These are phyloP conservation scores for Equus przewalskii DNA, from an alignment of 2,113 vertebrate genomes.

Conservation along the genomic window DNA sequence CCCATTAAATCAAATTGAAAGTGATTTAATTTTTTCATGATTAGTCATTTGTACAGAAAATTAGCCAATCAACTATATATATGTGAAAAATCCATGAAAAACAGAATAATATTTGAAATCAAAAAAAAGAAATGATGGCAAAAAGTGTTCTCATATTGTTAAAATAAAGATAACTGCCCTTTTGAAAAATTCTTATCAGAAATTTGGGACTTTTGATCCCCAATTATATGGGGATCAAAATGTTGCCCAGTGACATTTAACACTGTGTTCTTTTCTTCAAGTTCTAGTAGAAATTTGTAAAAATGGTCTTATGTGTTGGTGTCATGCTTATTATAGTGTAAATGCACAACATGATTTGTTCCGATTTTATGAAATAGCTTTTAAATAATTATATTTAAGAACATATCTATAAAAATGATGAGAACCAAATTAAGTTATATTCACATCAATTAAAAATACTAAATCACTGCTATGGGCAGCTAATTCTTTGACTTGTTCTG, in stretches of 20 bases:
- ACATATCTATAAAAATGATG: neutral
- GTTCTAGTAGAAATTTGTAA: neutral
- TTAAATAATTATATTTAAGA: conserved; percentile 23
- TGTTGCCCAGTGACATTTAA: no score
- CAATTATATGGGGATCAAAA: neutral
- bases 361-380: neutral
- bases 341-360: neutral
- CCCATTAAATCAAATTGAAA: neutral
- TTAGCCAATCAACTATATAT: neutral
- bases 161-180: conserved; percentile 6
- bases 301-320: neutral
- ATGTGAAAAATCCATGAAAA: conserved; percentile 19
- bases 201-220: neutral
- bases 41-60: neutral
- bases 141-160: neutral
- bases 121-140: neutral
- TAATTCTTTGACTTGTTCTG: conserved; percentile 42
- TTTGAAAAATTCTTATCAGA: neutral
- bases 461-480: conserved; percentile 23
- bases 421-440: neutral
- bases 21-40: neutral
- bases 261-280: neutral
- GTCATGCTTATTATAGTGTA: conserved; percentile 9
- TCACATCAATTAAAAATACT: neutral
- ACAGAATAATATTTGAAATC: neutral